A percentile compares a stretch with the other conserved stretches of the same genome.
These are phyloP conservation scores for Vesta saturnalis DNA, from an alignment of 2,888 invertebrate genomes.

Conservation along the genomic window DNA sequence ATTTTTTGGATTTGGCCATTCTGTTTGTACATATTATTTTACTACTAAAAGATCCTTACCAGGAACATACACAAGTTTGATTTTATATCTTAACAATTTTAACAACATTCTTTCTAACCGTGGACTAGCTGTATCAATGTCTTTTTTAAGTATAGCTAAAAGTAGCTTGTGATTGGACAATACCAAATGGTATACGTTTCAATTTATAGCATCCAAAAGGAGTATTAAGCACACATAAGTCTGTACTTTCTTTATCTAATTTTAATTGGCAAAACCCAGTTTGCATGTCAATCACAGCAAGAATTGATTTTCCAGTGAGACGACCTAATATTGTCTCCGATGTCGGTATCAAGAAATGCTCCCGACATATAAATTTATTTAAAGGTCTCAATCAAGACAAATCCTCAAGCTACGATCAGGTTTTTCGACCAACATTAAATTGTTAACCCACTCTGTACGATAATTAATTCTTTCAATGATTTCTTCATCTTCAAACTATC, in stretches of 20 bases:
- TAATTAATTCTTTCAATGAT: not conserved
- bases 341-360: constrained; percentile 34
- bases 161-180: constrained; percentile 44
- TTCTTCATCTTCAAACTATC: not conserved
- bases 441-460: not conserved
- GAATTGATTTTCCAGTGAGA: constrained; percentile 42
- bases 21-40: too few relatives aligned
- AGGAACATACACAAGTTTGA: constrained; percentile 24
- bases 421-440: not conserved
- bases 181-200: too few relatives aligned
- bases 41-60: too few relatives aligned
- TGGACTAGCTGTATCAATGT: constrained; percentile 18
- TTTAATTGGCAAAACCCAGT: constrained; percentile 46
- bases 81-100: constrained; percentile 25
- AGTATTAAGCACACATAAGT: constrained; percentile 47
- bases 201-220: too few relatives aligned
- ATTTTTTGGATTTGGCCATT: too few relatives aligned
- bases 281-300: constrained; percentile 44
- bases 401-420: not conserved
- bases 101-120: constrained; percentile 31
- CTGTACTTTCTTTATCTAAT: constrained; percentile 44
- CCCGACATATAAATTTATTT: constrained; percentile 28
- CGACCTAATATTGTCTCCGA: constrained; percentile 35
- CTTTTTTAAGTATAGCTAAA: not conserved
- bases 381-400: constrained; percentile 24